phyloP scores from a whole-genome alignment of 2,113 vertebrate genomes.

The Cyprinodon variegatus region DNA sequence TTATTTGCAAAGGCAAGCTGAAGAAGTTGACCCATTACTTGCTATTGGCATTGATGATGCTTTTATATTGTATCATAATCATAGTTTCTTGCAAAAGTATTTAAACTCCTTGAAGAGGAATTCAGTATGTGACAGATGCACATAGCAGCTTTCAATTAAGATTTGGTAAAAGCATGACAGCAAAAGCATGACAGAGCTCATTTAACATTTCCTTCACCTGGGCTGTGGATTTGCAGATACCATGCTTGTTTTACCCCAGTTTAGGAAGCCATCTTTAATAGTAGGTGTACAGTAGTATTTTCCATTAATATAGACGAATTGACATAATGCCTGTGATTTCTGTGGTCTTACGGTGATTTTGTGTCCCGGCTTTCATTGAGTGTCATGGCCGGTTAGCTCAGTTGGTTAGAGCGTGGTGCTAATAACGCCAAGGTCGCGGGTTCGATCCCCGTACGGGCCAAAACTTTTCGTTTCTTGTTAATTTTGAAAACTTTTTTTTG shows the following conservation, averaged over 20 bases:
- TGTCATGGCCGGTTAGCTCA: constrained; percentile 74
- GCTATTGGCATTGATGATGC: background rate
- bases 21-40: background rate
- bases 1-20: background rate
- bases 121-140: background rate
- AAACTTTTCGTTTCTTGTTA: background rate
- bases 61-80: background rate
- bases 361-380: too few relatives aligned
- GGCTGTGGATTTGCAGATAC: too few relatives aligned
- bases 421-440: constrained; percentile 81
- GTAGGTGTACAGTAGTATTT: too few relatives aligned
- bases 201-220: too few relatives aligned
- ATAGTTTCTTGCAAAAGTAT: background rate
- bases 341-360: too few relatives aligned
- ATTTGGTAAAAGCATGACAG: too few relatives aligned
- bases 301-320: too few relatives aligned
- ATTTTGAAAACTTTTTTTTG: too few relatives aligned
- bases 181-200: too few relatives aligned
- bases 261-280: too few relatives aligned
- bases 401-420: constrained; percentile 82
- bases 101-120: background rate
- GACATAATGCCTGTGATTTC: too few relatives aligned
- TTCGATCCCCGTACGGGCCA: constrained; percentile 80
- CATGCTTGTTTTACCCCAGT: too few relatives aligned
- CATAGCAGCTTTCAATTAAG: background rate